A percentile compares a stretch with the other conserved stretches of the same genome.
Conservation (phyloP, 92 coral and sea anemone species). For the Siderastrea siderea region DNA sequence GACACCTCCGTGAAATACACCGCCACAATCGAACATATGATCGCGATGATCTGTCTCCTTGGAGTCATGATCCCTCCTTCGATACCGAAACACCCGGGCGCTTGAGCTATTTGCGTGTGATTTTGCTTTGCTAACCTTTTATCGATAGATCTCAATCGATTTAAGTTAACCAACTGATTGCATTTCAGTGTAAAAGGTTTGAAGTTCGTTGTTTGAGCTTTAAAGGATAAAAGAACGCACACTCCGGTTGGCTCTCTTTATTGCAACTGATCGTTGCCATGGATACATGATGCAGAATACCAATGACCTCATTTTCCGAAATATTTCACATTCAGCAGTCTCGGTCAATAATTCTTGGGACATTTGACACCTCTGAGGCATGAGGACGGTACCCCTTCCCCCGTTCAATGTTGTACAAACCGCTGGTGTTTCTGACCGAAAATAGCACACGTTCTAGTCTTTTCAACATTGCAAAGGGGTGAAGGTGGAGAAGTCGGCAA, state of each 20-base stretch:
- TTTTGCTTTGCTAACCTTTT: background rate
- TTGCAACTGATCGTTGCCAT: conserved; percentile 45
- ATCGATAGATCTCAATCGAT: background rate
- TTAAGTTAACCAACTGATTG: conserved; percentile 10
- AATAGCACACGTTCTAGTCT: too few relatives aligned
- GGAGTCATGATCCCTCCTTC: conserved; percentile 26
- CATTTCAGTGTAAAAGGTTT: background rate
- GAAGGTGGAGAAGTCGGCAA: too few relatives aligned
- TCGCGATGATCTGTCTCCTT: background rate
- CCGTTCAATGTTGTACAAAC: too few relatives aligned
- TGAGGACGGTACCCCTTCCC: too few relatives aligned
- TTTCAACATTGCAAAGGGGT: too few relatives aligned
- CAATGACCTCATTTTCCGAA: conserved; percentile 15
- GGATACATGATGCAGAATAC: conserved; percentile 38
- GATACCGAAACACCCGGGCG: background rate
- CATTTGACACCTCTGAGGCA: background rate
- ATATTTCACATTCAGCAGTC: background rate
- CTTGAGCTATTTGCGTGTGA: background rate
- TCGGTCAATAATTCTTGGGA: too few relatives aligned
- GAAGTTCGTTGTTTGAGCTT: conserved; percentile 18
- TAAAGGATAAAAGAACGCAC: conserved; percentile 22
- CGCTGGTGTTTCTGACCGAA: too few relatives aligned
- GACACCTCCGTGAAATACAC: conserved; percentile 36
- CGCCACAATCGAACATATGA: conserved; percentile 47
- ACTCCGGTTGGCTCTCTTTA: conserved; percentile 47